phyloP scores from a whole-genome alignment of 2,113 vertebrate species.

The Delphinus delphis region DNA sequence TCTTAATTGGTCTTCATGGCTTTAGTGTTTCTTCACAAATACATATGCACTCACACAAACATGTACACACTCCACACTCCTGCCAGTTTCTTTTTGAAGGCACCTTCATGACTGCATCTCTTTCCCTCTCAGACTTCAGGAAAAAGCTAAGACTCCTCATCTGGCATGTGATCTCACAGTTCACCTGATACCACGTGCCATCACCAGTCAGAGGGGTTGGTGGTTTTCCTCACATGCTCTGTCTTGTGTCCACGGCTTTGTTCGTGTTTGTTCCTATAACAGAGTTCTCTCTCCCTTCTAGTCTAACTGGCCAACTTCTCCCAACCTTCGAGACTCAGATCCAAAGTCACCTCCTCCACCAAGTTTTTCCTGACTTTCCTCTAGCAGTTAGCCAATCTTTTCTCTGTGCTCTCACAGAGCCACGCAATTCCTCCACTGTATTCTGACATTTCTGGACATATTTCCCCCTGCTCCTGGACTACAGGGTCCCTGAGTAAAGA shows the following conservation, averaged over 20 bases:
- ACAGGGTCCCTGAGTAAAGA: not conserved
- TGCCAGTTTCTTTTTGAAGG: not conserved
- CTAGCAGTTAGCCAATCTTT: not conserved
- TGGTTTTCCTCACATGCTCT: not conserved
- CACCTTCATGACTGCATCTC: rapidly evolving
- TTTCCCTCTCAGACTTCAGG: not conserved
- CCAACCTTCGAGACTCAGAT: not conserved
- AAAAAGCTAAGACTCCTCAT: not conserved
- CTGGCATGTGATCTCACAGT: not conserved
- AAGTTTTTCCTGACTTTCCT: not conserved
- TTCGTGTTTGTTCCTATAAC: too few relatives aligned
- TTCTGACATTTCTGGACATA: not conserved
- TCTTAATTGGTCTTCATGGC: not conserved
- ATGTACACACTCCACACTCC: not conserved
- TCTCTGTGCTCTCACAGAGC: not conserved
- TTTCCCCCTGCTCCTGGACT: not conserved
- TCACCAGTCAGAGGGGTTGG: rapidly evolving
- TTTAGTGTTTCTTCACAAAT: not conserved
- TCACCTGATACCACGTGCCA: rapidly evolving
- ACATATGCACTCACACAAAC: not conserved
- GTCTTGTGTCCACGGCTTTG: not conserved
- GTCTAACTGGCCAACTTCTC: not conserved
- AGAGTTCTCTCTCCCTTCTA: not conserved
- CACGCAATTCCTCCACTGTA: not conserved
- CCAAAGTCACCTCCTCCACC: not conserved